Conservation (phyloP, 1,140 invertebrate genomes). For the Cotesia glomerata region DNA sequence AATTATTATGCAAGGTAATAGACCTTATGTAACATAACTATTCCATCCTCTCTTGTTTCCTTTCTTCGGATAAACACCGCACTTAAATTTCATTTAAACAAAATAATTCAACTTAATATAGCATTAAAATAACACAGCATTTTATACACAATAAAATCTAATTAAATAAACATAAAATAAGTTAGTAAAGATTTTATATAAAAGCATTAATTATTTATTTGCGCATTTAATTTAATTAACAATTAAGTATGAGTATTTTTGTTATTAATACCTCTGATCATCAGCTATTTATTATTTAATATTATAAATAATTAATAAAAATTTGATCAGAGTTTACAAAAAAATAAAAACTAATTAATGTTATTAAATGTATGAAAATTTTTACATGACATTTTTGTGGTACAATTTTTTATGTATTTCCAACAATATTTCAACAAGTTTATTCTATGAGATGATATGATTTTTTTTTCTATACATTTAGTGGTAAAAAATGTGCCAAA, state of each 20-base stretch:
- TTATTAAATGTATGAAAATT: background rate
- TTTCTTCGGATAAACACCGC: background rate
- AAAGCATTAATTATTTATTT: constrained; percentile 60
- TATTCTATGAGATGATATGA: background rate
- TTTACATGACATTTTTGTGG: background rate
- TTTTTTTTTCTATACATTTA: background rate
- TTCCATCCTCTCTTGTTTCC: too few species aligned
- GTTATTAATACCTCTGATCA: constrained; percentile 41
- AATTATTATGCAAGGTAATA: background rate
- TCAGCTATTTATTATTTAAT: constrained; percentile 38
- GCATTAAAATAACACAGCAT: background rate
- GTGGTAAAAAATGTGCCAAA: too few species aligned
- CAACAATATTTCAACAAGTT: background rate
- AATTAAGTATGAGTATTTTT: constrained; percentile 27
- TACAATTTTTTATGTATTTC: background rate
- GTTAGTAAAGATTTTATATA: constrained; percentile 54
- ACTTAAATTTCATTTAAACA: background rate
- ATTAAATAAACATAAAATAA: constrained; percentile 32
- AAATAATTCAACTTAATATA: background rate
- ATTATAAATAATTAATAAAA: constrained; percentile 37
- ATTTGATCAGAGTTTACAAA: constrained; percentile 54
- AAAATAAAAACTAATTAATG: constrained; percentile 34
- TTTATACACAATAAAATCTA: background rate
- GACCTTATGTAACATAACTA: too few species aligned
- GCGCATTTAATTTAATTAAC: constrained; percentile 47